Conservation (phyloP, 2,797 vertebrate species). For the Nannoperca obscura region DNA sequence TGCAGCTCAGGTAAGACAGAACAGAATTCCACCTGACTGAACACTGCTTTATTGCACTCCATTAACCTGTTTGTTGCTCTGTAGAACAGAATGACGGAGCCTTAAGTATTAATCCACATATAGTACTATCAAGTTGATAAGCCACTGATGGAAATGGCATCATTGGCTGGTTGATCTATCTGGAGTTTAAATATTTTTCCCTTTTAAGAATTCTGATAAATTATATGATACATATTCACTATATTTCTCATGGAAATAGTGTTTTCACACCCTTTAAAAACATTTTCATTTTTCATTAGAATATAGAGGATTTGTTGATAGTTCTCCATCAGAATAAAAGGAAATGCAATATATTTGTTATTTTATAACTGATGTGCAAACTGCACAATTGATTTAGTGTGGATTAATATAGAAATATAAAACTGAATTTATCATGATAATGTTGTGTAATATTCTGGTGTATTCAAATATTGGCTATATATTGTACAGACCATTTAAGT, state of each 20-base stretch:
- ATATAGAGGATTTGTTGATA: background rate
- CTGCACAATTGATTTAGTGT: background rate
- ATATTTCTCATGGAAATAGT: background rate
- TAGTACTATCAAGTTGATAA: background rate
- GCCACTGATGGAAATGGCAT: background rate
- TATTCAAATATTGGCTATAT: background rate
- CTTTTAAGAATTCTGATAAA: background rate
- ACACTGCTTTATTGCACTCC: background rate
- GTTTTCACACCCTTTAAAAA: background rate
- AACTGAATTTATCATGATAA: background rate
- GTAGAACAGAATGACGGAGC: background rate
- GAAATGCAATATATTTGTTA: too few species aligned
- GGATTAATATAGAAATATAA: background rate
- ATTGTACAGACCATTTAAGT: background rate
- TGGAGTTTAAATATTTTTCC: too few species aligned
- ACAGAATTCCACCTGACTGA: background rate
- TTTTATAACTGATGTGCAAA: background rate
- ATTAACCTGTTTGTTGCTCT: background rate
- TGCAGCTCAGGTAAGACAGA: slow-evolving; percentile 91
- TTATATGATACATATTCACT: background rate
- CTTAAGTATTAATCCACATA: background rate
- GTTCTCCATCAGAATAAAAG: background rate
- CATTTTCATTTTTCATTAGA: background rate
- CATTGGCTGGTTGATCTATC: too few species aligned
- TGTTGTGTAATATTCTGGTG: background rate